Evolutionary conservation across 2,888 invertebrate genomes (phyloP), one percentile per base, ranked within the genome.

Genomic region (Mamestra brassicae): DNA sequence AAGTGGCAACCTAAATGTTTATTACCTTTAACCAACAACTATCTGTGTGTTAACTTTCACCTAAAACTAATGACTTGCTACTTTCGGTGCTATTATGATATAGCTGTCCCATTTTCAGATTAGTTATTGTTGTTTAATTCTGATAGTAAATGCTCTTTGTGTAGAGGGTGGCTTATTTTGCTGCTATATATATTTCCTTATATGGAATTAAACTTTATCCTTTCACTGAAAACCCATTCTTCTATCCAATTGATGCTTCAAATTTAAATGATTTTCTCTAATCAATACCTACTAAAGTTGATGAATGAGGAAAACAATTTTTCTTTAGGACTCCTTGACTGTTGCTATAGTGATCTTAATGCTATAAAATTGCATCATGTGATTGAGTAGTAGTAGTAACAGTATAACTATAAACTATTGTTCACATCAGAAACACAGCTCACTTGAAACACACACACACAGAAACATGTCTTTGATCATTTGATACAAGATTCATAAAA

Each of bases 21-120:
- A 79, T 79, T 68, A 71, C 58, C 74, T 79, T 74, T 65, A 63
- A 50, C 26, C 34, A 17, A 55, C 67, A 60, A 63, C 77, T 55
- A 72, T 77, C 47, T 57, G 58, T 57, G 61, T 36, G 60, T 78
- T 74, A 66, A 70, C 79, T 79, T 79, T 81, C 81, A 70, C 76
- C 62, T 10, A 66, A 81, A 73, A 65, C n/a, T 10, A 66, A 62
- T 80, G 79, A 61, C 63, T 79, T 72, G 72, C 54, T 79, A 66
- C 47, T 79, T 79, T 72, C 42, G 58, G 26, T 1, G 17, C 15
- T 60, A 17, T 71, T 64, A 78, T 50, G 47, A 78, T 71, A 38
- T n/a, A 60, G 60, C 36, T 78, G 63, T 42, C 60, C 60, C 26
- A 64, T 64, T 60, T 63, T 78, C 6, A 17, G 17, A 62, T 50